Evolutionary conservation across 1,140 invertebrate species (phyloP), one percentile per base, ranked within the genome.

Genomic region (Zophobas atratus): DNA sequence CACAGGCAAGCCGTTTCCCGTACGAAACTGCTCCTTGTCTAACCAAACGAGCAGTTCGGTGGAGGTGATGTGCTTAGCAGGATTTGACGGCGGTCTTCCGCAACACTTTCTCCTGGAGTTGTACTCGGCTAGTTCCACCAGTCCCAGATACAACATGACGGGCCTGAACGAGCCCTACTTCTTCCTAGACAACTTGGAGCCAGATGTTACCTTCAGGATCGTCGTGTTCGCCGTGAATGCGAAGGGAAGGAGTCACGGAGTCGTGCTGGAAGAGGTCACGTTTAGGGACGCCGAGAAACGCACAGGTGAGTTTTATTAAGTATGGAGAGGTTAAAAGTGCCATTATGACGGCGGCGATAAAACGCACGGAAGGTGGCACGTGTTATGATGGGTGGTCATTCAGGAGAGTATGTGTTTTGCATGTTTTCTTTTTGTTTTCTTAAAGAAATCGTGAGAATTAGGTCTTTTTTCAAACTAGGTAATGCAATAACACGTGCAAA

Each of bases 31-130:
- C 84, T 90, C 91, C 1, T 87, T 94, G 72, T 91, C 90, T 76
- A 95, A 94, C 84, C 91, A 93, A 83, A 94, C 93, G 2, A 90
- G 90, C 79, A 93, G 90, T 67, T 93, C 92, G 5, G 92, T 95
- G 32, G 92, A 94, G 81, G 91, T 96, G 32, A 87, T 86, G 8
- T 96, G 95, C 84, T 88, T 92, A 76, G 87, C 93, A 4, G 94
- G 94, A 36, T 95, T 94, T 86, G 94, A 96, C 85, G 95, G 95
- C n/a, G 95, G 95, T 55, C 89, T 96, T 70, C 92, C 93, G 35
- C 95, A 96, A 87, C 89, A 89, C 78, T 96, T 96, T 85, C 86
- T 94, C 33, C 88, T 95, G n/a, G 94, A 95, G 85, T 89, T 95
- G 4, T 95, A 93, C 87, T 90, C 90, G 78, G 88, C 86, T 70